Evolutionary conservation across 2,888 invertebrate genomes (phyloP).

Genomic region (Halocaridina rubra): DNA sequence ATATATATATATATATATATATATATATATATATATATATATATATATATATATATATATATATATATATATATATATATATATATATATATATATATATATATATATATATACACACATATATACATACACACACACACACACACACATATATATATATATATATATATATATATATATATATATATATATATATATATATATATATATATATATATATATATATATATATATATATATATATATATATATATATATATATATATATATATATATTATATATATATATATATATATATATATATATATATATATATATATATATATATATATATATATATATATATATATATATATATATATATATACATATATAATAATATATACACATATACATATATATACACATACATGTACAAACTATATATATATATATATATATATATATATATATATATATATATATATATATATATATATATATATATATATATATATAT

Average conservation of each 20-base stretch:
- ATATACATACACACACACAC: background rate
- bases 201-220: background rate
- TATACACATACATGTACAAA: background rate
- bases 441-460: background rate
- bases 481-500: background rate
- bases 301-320: background rate
- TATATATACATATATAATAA: background rate
- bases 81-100: background rate
- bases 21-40: slow-evolving; percentile 5
- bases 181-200: background rate
- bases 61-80: background rate
- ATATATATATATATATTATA: background rate
- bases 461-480: background rate
- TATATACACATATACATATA: background rate
- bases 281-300: background rate
- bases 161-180: background rate
- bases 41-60: background rate
- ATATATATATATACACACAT: slow-evolving; percentile 1
- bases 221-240: background rate
- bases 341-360: background rate
- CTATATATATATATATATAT: background rate
- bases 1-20: slow-evolving; percentile 1
- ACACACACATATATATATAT: background rate
- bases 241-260: background rate
- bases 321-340: background rate